phyloP scores from a whole-genome alignment of 2,888 invertebrate species.

The Harmothoe impar region DNA sequence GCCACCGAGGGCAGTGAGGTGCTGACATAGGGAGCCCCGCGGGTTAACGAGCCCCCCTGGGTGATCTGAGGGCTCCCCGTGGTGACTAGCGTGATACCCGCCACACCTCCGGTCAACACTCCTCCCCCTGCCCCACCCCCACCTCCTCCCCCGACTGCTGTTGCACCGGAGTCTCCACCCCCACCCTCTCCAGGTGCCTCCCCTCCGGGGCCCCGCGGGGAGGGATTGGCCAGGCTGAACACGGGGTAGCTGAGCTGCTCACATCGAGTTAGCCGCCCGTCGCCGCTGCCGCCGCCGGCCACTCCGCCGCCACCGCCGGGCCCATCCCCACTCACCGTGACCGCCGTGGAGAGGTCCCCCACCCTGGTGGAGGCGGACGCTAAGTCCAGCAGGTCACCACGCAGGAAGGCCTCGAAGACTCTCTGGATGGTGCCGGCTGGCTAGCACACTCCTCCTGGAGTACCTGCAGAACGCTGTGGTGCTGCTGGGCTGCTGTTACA shows the following conservation, averaged over 20 bases:
- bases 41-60: conserved; percentile 42
- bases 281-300: background rate
- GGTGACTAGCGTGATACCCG: background rate
- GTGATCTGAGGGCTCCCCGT: conserved; percentile 59
- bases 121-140: conserved; percentile 46
- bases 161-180: background rate
- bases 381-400: background rate
- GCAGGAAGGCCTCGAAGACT: conserved; percentile 19
- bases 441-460: background rate
- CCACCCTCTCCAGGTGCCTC: conserved; percentile 52
- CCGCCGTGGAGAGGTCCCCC: conserved; percentile 38
- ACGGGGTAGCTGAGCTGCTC: background rate
- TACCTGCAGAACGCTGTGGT: background rate
- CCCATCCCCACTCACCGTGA: conserved; percentile 18
- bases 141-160: background rate
- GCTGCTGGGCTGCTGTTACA: background rate
- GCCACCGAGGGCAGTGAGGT: conserved; percentile 41
- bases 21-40: conserved; percentile 56
- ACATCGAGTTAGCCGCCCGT: conserved; percentile 19
- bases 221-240: conserved; percentile 52
- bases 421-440: conserved; percentile 33
- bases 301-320: background rate
- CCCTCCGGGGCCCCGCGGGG: conserved; percentile 35
- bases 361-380: background rate
- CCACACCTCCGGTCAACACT: conserved; percentile 63